phyloP scores from a whole-genome alignment of 2,113 vertebrate genomes.

The Ptychochromis oligacanthus region DNA sequence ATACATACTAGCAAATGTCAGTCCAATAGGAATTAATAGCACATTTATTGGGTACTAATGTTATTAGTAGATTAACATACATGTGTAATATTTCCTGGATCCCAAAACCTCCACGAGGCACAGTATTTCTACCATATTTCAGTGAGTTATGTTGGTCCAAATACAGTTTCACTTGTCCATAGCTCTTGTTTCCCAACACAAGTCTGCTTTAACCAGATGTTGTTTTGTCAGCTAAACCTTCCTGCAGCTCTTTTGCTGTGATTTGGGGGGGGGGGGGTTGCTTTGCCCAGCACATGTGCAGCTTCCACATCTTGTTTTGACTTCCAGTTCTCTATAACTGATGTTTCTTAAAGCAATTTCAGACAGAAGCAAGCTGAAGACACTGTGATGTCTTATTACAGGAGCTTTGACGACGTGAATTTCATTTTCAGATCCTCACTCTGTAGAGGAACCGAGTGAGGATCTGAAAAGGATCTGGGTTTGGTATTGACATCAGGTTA shows the following conservation, averaged over 20 bases:
- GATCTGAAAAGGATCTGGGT: background rate
- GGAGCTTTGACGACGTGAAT: background rate
- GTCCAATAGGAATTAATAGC: too few relatives aligned
- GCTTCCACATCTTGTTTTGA: background rate
- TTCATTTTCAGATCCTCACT: background rate
- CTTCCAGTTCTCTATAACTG: background rate
- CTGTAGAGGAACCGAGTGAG: background rate
- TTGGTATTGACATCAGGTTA: background rate
- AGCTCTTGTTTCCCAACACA: background rate
- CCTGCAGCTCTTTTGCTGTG: background rate
- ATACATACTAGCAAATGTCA: too few relatives aligned
- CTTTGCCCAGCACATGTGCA: background rate
- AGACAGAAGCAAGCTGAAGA: background rate
- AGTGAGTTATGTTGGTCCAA: background rate
- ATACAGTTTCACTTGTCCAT: background rate
- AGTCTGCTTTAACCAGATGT: background rate
- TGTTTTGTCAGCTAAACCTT: background rate
- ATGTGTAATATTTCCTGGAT: background rate
- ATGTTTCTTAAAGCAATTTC: background rate
- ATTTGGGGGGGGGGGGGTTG: accelerated
- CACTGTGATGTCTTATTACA: background rate
- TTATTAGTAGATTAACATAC: background rate
- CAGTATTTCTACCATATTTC: background rate
- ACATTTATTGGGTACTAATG: background rate
- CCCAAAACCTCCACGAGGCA: background rate